Base-by-base conservation (phyloP, 1,140 invertebrate genomes). In the Drosophila lacteicornis region DNA sequence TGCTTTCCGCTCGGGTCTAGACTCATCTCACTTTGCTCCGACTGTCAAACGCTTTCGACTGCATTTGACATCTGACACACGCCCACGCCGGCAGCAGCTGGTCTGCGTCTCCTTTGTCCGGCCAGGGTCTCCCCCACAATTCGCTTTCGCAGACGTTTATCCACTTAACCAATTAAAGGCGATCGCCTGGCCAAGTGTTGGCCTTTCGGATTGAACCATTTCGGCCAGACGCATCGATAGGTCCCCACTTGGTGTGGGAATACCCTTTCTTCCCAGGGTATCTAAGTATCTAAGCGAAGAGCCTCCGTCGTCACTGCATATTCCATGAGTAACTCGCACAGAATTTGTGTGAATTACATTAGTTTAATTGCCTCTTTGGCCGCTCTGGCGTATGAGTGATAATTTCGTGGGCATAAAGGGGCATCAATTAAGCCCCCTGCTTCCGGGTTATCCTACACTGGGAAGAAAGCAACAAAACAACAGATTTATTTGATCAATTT, bases 51-150 rank as follows among this genome's bases (percentile, higher is more conserved):
- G 58, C 19, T 56, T 56, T 53, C 38, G 49, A 17, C 45, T 50
- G 42, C 55, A 80, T 79, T 82, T 82, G 82, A 86, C 83, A 82
- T 87, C 87, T 86, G 83, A 86, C 83, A 86, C 78, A 82, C 80
- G 83, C 83, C 83, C 67, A 86, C 83, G 50, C 55, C 55, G 30
- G 30, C 30, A 36, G 33, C 33, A 43, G 17, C 53, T 50, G 57
- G 12, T 43, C 47, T 19, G 66, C 42, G 59, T 78, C 62, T 59
- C 45, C 65, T 66, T 68, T 60, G 74, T 79, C 75, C 67, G 55
- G 53, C 8, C 17, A 2, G 5, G 67, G 49, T 38, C 75, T 70
- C 49, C 79, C 77, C 60, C 67, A 67, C 69, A 90, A 82, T 82
- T 87, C 82, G 66, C 53, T 88, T 88, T 75, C 77, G 67, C 68